Evolutionary conservation across 1,140 invertebrate species (phyloP).

Genomic region (Ceratosolen solmsi): DNA sequence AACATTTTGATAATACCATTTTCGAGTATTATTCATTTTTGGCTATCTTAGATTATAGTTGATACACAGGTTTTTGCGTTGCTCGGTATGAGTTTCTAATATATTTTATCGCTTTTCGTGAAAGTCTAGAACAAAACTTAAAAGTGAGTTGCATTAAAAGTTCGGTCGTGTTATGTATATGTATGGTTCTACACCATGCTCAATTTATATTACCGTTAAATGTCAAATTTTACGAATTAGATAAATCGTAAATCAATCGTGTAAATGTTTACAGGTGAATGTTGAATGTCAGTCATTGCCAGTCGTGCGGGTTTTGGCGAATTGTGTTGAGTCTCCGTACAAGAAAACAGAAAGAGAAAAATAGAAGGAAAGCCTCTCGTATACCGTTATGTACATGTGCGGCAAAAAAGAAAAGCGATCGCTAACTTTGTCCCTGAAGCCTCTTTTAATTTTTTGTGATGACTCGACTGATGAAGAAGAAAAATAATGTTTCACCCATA

Average conservation of each 20-base stretch:
- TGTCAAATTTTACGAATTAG: neutral
- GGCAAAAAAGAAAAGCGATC: conserved; percentile 4
- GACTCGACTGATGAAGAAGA: neutral
- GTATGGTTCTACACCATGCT: too few species aligned
- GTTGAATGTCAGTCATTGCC: neutral
- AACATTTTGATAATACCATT: too few species aligned
- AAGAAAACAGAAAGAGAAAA: conserved; percentile 4
- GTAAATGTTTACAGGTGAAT: conserved; percentile 18
- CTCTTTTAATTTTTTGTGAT: conserved; percentile 8
- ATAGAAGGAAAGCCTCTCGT: neutral
- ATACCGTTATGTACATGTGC: conserved; percentile 28
- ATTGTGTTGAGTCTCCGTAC: neutral
- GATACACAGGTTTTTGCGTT: too few species aligned
- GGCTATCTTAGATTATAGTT: too few species aligned
- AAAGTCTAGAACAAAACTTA: neutral
- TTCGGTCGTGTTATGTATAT: too few species aligned
- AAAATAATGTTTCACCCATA: neutral
- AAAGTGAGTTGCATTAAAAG: neutral
- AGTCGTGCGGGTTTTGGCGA: neutral
- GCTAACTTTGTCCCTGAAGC: neutral
- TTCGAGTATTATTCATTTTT: too few species aligned
- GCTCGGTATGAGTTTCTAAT: too few species aligned
- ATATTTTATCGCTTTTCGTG: neutral
- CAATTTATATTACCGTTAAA: too few species aligned
- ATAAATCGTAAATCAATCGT: neutral